Percentiles rank a stretch among this genome's conserved stretches.
Evolutionary conservation across 2,797 vertebrate genomes (phyloP).

Genomic region (Sebastolobus alascanus): DNA sequence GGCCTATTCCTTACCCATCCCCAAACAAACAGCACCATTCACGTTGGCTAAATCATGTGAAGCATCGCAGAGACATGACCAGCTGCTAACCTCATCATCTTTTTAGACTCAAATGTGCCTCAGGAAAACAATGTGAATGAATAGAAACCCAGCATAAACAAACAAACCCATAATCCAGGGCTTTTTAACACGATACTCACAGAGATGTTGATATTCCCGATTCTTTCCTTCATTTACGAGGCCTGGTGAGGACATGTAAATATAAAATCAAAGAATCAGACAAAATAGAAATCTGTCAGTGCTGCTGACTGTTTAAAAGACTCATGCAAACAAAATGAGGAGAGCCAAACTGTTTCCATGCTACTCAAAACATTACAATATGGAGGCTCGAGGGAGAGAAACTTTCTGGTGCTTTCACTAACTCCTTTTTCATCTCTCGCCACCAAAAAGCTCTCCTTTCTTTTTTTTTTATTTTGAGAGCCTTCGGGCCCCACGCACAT

Average conservation of each 20-base stretch:
- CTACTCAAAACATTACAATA: slow-evolving; percentile 60
- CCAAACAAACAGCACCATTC: slow-evolving; percentile 80
- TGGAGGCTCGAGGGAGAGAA: slow-evolving; percentile 34
- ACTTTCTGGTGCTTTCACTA: slow-evolving; percentile 40
- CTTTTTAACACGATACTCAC: slow-evolving; percentile 64
- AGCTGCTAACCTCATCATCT: slow-evolving; percentile 67
- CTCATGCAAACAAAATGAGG: slow-evolving; percentile 64
- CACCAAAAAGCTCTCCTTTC: slow-evolving; percentile 44
- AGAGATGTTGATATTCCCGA: slow-evolving; percentile 53
- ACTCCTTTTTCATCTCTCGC: slow-evolving; percentile 47
- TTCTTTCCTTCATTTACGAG: slow-evolving; percentile 46
- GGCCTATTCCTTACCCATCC: slow-evolving; percentile 50
- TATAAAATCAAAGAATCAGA: slow-evolving; percentile 66
- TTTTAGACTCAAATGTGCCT: slow-evolving; percentile 58
- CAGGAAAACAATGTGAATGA: slow-evolving; percentile 69
- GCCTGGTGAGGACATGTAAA: slow-evolving; percentile 59
- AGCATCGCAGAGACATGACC: slow-evolving; percentile 71
- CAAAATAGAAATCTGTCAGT: slow-evolving; percentile 62
- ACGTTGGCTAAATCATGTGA: slow-evolving; percentile 81
- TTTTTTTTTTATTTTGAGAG: slow-evolving; percentile 55
- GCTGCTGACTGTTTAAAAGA: slow-evolving; percentile 59
- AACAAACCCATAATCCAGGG: slow-evolving; percentile 64
- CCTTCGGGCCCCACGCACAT: slow-evolving; percentile 24
- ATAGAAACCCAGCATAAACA: slow-evolving; percentile 64
- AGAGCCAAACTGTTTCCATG: slow-evolving; percentile 57